Evolutionary conservation across 2,888 invertebrate genomes (phyloP).

Genomic region (Drosophila kanekoi): DNA sequence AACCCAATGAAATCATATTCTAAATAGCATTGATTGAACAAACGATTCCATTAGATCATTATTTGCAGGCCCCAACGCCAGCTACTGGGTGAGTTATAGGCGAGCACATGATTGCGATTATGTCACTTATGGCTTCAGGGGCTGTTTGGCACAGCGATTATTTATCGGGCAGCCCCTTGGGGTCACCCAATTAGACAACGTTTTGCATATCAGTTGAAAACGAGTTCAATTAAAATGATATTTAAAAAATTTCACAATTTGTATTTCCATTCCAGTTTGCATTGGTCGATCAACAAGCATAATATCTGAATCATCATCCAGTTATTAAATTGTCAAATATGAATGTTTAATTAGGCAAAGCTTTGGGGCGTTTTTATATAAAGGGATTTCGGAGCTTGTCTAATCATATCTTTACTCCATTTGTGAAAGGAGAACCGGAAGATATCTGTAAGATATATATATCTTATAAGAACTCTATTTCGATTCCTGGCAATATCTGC

Average conservation of each 20-base stretch:
- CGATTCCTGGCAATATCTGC: no score
- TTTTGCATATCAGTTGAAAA: conserved; percentile 71
- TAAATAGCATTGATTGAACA: conserved; percentile 73
- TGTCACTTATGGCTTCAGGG: conserved; percentile 55
- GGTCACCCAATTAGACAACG: conserved; percentile 51
- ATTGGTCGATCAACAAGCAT: conserved; percentile 7
- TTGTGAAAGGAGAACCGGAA: no score
- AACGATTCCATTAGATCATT: conserved; percentile 66
- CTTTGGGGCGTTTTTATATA: background rate
- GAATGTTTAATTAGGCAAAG: background rate
- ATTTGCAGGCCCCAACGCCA: conserved; percentile 13
- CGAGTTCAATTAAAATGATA: conserved; percentile 69
- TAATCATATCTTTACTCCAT: no score
- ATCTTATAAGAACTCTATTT: no score
- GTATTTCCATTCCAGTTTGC: conserved; percentile 11
- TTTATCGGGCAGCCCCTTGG: conserved; percentile 19
- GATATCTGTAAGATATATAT: no score
- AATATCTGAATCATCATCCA: conserved; percentile 9
- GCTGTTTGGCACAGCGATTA: conserved; percentile 12
- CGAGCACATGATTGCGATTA: conserved; percentile 38
- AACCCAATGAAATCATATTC: conserved; percentile 69
- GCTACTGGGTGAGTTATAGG: conserved; percentile 13
- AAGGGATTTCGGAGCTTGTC: no score
- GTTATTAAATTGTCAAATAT: conserved; percentile 4
- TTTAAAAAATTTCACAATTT: conserved; percentile 15